These are phyloP conservation scores for Holacanthella duospinosa DNA, from an alignment of 2,888 invertebrate species.

Conservation along the genomic window DNA sequence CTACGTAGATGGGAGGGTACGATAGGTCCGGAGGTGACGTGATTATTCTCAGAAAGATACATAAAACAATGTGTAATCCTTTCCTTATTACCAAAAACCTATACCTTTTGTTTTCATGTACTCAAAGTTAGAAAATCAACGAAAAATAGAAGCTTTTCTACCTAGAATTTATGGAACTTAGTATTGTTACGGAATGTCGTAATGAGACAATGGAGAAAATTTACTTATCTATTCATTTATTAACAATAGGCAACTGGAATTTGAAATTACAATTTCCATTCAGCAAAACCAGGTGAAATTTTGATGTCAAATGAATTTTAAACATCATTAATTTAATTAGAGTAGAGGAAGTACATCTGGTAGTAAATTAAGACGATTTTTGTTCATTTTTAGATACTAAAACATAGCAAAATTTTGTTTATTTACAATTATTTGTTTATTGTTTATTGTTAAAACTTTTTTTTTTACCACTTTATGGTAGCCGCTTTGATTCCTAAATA, in stretches of 20 bases:
- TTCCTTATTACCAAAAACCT: background rate
- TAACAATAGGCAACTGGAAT: background rate
- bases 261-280: background rate
- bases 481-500: too few species aligned
- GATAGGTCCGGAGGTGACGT: background rate
- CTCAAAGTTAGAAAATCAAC: too few species aligned
- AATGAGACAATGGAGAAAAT: conserved; percentile 1
- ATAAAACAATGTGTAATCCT: conserved; percentile 6
- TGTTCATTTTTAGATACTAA: too few species aligned
- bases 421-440: too few species aligned
- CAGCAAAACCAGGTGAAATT: background rate
- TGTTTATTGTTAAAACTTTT: too few species aligned
- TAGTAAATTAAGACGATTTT: too few species aligned
- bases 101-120: background rate
- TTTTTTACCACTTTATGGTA: too few species aligned
- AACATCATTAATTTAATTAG: too few species aligned
- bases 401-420: too few species aligned
- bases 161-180: background rate
- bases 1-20: background rate
- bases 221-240: background rate
- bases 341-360: too few species aligned
- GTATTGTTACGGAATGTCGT: background rate
- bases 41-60: conserved; percentile 1
- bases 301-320: too few species aligned
- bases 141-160: too few species aligned